Evolutionary conservation across 2,797 vertebrate genomes (phyloP), one percentile per base, ranked within the genome.

Genomic region (Danio albolineatus): DNA sequence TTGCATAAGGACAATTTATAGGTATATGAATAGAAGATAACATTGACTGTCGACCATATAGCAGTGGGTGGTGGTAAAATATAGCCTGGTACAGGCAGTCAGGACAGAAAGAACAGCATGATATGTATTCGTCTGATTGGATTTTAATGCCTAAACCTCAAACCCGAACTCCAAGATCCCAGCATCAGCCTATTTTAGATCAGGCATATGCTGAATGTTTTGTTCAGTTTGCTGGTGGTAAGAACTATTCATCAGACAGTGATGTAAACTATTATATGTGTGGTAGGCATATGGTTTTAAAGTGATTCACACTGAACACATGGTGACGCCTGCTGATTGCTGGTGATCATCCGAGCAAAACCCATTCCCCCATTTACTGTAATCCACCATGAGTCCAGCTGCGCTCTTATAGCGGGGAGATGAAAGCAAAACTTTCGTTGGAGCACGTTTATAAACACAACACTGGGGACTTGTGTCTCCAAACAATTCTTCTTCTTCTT

Each of bases 271-370:
- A 56, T 67, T 69, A n/a, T 66, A 66, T 67, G 73, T 64, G 70
- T 9, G 5, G 64, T 16, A 53, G 56, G 56, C 54, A 48, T 84
- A 80, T 57, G 54, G 44, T 53, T 69, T 80, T 62, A 66, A 64
- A 44, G 53, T 82, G 78, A 82, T 80, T 86, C 74, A 80, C 43
- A 61, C 51, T 12, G 48, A 78, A 72, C 82, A 82, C 56, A 70
- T 54, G 82, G 54, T 70, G 56, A 16, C 62, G 38, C 67, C 60
- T 64, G 76, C 67, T 70, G 70, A 56, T 69, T 73, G 49, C 38
- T 69, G 38, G 38, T 53, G 13, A 13, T 71, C 13, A 69, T 69
- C 43, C 57, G 44, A 76, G 43, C 12, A 10, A 56, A 73, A 43
- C 56, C 17, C 28, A n/a, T n/a, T n/a, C n/a, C n/a, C n/a, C n/a